These are phyloP conservation scores for Semnornis frantzii DNA, from an alignment of 2,113 vertebrate species.

Conservation along the genomic window DNA sequence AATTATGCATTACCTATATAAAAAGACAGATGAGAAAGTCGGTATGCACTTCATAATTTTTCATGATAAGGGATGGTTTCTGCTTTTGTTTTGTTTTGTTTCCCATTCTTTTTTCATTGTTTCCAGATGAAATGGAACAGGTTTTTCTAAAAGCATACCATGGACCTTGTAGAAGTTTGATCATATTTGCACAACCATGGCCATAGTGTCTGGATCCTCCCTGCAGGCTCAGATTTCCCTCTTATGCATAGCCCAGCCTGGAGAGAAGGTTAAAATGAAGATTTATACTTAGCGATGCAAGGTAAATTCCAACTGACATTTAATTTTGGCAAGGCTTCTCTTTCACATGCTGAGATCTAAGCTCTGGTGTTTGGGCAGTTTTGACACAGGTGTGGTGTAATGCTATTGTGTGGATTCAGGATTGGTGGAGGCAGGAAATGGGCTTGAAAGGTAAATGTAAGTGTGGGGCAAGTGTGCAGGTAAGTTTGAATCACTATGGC, in stretches of 20 bases:
- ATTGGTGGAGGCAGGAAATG: background rate
- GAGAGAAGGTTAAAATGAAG: background rate
- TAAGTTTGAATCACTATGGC: background rate
- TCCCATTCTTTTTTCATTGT: background rate
- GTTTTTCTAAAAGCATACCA: background rate
- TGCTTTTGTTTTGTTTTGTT: background rate
- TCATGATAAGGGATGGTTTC: background rate
- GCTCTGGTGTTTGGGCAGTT: background rate
- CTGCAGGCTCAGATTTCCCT: background rate
- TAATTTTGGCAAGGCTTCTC: background rate
- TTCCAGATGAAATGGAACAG: background rate
- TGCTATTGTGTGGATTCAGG: background rate
- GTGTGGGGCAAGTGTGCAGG: background rate
- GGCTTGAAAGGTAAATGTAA: background rate
- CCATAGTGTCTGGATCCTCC: background rate
- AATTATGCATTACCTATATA: background rate
- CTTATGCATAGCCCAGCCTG: background rate
- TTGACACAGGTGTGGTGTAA: background rate
- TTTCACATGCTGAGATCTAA: background rate
- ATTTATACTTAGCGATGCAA: background rate
- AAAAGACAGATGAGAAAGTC: background rate
- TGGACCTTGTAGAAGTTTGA: background rate
- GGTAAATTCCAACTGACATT: background rate
- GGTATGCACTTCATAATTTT: background rate
- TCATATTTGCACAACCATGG: background rate